A percentile compares a stretch with the other conserved stretches of the same genome.
Evolutionary conservation across 2,113 vertebrate species (phyloP).

Genomic region (Piaya cayana): DNA sequence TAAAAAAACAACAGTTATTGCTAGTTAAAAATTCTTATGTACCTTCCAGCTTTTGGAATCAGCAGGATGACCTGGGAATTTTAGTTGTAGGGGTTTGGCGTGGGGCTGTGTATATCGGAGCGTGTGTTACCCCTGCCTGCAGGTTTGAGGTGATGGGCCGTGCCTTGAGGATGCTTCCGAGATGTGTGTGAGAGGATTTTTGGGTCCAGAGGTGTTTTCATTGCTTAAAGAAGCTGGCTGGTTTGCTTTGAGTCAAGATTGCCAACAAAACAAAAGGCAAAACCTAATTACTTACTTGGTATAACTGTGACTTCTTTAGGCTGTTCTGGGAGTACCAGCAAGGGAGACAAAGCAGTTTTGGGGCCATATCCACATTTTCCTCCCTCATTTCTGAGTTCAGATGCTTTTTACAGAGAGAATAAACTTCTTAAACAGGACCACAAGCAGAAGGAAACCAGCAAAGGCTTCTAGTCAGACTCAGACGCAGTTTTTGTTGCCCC

Average conservation of each 20-base stretch:
- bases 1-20: accelerated
- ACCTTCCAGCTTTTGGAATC: neutral
- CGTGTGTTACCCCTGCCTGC: accelerated
- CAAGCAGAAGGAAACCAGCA: neutral
- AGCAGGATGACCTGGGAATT: neutral
- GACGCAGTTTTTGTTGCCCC: neutral
- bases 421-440: accelerated
- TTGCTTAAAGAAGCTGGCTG: accelerated
- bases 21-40: neutral
- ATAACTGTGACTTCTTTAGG: neutral
- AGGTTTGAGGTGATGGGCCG: neutral
- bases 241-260: neutral
- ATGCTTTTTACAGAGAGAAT: neutral
- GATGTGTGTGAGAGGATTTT: accelerated
- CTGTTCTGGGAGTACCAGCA: neutral
- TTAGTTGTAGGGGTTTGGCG: neutral
- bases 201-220: neutral
- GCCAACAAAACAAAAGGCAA: neutral
- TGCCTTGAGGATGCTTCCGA: no score
- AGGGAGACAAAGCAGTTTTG: neutral
- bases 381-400: accelerated
- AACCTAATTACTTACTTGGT: neutral
- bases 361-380: neutral
- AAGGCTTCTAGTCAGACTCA: neutral
- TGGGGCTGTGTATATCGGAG: neutral